phyloP scores from a whole-genome alignment of 2,113 vertebrate species.

The Pseudorectes ferrugineus region DNA sequence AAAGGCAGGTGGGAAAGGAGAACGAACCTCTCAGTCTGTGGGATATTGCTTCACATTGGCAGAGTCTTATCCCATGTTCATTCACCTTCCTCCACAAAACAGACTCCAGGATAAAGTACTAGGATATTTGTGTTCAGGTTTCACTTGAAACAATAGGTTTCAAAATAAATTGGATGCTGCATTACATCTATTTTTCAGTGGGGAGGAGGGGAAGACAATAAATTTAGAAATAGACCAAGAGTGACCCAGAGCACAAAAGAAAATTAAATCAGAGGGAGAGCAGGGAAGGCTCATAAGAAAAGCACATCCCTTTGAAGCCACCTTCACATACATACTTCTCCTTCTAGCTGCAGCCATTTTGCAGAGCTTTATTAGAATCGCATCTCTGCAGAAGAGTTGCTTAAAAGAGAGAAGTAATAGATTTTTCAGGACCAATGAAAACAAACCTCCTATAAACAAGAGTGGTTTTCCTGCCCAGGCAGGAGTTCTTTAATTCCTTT shows the following conservation, averaged over 20 bases:
- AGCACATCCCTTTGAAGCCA: constrained; percentile 8
- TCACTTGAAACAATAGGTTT: background rate
- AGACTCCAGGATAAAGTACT: background rate
- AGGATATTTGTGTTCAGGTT: background rate
- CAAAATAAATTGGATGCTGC: constrained; percentile 31
- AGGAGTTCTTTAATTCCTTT: background rate
- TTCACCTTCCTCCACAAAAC: background rate
- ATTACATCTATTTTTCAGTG: background rate
- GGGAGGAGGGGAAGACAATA: background rate
- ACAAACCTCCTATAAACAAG: background rate
- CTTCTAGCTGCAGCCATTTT: constrained; percentile 34
- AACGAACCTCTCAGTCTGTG: background rate
- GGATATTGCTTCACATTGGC: background rate
- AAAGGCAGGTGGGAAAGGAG: background rate
- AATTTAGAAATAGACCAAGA: constrained; percentile 34
- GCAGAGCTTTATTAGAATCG: constrained; percentile 41
- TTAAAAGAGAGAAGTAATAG: background rate
- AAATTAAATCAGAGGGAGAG: constrained; percentile 23
- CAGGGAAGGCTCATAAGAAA: background rate
- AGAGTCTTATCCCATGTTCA: background rate
- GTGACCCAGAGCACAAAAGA: background rate
- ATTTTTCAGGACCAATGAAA: background rate
- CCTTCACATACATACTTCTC: background rate
- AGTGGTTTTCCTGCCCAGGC: background rate
- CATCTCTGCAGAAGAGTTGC: background rate